phyloP scores from a whole-genome alignment of 2,113 vertebrate species.

The Cyanoliseus patagonus region DNA sequence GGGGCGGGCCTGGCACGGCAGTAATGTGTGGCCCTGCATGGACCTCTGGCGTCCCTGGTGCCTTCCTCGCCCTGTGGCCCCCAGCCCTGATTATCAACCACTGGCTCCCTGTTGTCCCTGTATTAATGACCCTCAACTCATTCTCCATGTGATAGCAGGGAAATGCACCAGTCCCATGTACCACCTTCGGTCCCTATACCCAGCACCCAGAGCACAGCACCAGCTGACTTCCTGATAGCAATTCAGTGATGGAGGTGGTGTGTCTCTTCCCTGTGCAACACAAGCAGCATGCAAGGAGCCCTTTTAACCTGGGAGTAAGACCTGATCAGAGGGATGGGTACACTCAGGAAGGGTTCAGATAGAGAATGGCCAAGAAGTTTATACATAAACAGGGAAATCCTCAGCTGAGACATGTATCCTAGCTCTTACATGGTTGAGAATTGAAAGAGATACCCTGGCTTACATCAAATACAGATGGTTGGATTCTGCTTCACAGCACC shows the following conservation, averaged over 20 bases:
- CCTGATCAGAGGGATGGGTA: not conserved
- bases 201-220: not conserved
- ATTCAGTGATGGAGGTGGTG: rapidly evolving
- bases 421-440: not conserved
- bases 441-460: not conserved
- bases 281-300: not conserved
- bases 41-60: not conserved
- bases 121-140: not conserved
- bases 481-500: not conserved
- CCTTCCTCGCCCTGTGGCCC: not conserved
- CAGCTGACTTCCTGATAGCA: not conserved
- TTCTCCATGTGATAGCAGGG: not conserved
- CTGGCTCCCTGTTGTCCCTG: not conserved
- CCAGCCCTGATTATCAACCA: not conserved
- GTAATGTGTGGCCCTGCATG: too few relatives aligned
- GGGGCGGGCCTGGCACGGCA: rapidly evolving
- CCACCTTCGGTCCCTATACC: not conserved
- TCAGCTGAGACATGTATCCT: not conserved
- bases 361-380: not conserved
- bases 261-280: not conserved
- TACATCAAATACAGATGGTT: not conserved
- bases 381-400: not conserved
- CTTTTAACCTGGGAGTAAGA: not conserved
- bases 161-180: not conserved
- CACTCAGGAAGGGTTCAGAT: not conserved